phyloP scores from a whole-genome alignment of 2,113 vertebrate species.

The Alexandromys fortis region DNA sequence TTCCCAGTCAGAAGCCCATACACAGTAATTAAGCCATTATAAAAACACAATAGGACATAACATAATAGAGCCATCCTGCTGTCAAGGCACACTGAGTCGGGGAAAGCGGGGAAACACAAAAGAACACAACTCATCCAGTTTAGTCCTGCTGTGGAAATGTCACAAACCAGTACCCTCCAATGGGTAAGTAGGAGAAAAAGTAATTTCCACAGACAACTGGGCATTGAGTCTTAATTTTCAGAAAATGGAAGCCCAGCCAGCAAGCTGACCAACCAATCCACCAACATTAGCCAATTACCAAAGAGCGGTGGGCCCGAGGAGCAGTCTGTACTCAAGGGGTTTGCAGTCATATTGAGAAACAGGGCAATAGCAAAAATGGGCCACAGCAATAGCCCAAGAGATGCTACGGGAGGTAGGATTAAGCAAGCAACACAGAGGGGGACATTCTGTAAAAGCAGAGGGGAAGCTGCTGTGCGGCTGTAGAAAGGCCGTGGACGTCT shows the following conservation, averaged over 20 bases:
- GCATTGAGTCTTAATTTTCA: constrained; percentile 46
- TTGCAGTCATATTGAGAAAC: not conserved
- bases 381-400: not conserved
- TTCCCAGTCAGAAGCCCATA: constrained; percentile 67
- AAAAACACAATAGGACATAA: constrained; percentile 68
- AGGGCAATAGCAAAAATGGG: not conserved
- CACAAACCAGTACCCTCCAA: constrained; percentile 54
- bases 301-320: not conserved
- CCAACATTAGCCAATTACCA: not conserved
- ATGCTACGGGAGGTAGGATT: not conserved
- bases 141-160: constrained; percentile 54
- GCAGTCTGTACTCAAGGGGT: not conserved
- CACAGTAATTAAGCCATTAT: constrained; percentile 77
- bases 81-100: constrained; percentile 56
- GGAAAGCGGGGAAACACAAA: constrained; percentile 60
- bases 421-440: not conserved
- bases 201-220: constrained; percentile 47
- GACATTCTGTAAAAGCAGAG: not conserved
- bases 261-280: constrained; percentile 39
- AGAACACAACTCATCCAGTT: constrained; percentile 46
- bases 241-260: constrained; percentile 43
- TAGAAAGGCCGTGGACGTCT: not conserved
- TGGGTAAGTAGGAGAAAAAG: not conserved
- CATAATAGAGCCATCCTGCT: constrained; percentile 72
- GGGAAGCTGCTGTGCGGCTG: not conserved